Base-by-base conservation (phyloP, 30 jellyfish, hydroid and myxozoan species). In the Cassiopea xamachana region DNA sequence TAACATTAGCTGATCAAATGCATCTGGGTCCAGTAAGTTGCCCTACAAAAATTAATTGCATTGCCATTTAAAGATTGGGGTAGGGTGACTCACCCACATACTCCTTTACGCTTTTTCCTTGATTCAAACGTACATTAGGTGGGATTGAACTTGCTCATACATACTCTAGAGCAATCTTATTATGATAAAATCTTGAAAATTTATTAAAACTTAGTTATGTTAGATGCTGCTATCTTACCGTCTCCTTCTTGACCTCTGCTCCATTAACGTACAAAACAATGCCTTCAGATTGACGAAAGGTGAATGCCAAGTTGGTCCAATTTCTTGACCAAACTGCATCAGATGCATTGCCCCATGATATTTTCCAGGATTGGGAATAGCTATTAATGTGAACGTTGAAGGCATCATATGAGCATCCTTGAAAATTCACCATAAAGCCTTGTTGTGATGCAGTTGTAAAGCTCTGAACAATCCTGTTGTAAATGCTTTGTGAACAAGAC, bases 301-400 rank as follows among this genome's bases (percentile, higher is more conserved):
- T 76, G 71, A 76, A 76, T 19, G 68, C 48, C 39, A 76, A 45
- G 39, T 76, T 48, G 14, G 85, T 0, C 85, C 85, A 76, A n/a
- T 7, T 76, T 44, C 8, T 0, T 27, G 46, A 59, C 45, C 44
- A n/a, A 45, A 44, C 0, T 47, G 6, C 1, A 48, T 76, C 45
- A 14, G 6, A 16, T 51, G 70, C 85, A n/a, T 76, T 76, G 2
- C 85, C 85, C 85, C 85, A 76, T 7, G 45, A 7, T 13, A 47
- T 0, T 1, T 0, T 45, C 44, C 70, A 45, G 15, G 9, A 7
- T 44, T 7, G 2, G 62, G 72, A 0, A 27, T 76, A 47, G 17
- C 17, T 71, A 45, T 71, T 39, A 1, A 48, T 27, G 39, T 27
- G 0, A 27, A 27, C 39, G 39, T 0, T 27, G 39, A 27, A 27